These are phyloP conservation scores for Hormiphora californensis DNA, from an alignment of 37 sponge, comb jelly and placozoan species.

Conservation along the genomic window DNA sequence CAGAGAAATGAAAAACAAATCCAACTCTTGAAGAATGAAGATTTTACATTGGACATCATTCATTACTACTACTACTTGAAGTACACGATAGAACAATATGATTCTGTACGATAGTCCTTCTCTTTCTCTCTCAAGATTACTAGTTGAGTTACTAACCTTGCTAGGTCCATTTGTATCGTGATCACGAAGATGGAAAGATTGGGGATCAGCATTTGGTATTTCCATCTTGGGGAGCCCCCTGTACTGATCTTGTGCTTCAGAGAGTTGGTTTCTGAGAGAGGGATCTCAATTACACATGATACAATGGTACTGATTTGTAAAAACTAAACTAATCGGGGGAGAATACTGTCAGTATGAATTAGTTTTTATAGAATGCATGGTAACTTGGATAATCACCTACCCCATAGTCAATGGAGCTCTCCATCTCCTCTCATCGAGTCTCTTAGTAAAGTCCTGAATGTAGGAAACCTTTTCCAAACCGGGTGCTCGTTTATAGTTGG, in stretches of 20 bases:
- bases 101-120: too few species aligned
- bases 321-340: too few species aligned
- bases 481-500: constrained; percentile 8
- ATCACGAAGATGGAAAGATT: constrained; percentile 31
- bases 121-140: too few species aligned
- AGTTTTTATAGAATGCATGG: too few species aligned
- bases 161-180: constrained; percentile 36
- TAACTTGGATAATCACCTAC: neutral
- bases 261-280: constrained; percentile 14
- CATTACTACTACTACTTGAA: too few species aligned
- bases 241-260: constrained; percentile 32
- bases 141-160: constrained; percentile 29
- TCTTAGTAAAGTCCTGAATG: constrained; percentile 46
- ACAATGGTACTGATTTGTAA: neutral
- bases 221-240: constrained; percentile 34
- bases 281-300: too few species aligned
- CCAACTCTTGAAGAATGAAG: too few species aligned
- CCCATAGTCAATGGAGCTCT: constrained; percentile 44
- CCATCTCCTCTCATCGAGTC: constrained; percentile 42
- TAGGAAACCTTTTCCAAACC: constrained; percentile 24
- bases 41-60: too few species aligned
- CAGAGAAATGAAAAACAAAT: too few species aligned
- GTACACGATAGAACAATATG: too few species aligned
- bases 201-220: neutral
- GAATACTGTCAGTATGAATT: too few species aligned